Conservation (phyloP, 2,888 invertebrate species). For the Drosophila incognita region DNA sequence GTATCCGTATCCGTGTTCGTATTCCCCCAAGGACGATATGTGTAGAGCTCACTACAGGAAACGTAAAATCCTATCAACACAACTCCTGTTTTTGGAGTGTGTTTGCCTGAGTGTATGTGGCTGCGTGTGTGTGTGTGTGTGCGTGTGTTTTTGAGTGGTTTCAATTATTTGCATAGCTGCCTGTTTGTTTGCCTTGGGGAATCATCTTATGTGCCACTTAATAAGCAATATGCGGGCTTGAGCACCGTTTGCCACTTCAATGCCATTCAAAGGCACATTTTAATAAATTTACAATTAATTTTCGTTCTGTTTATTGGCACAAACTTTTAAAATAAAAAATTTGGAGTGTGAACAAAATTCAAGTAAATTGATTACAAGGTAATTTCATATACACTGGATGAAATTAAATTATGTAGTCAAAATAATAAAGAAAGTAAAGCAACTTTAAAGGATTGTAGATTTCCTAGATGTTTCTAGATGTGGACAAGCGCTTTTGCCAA, state of each 20-base stretch:
- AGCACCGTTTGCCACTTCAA: constrained; percentile 41
- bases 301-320: constrained; percentile 24
- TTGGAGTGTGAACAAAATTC: neutral
- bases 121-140: neutral
- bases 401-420: neutral
- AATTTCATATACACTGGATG: neutral
- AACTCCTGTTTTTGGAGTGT: constrained; percentile 20
- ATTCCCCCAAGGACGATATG: constrained; percentile 32
- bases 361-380: neutral
- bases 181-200: constrained; percentile 31
- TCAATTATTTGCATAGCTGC: constrained; percentile 76
- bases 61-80: constrained; percentile 67
- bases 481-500: neutral
- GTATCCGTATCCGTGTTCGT: constrained; percentile 34
- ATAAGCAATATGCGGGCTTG: constrained; percentile 70
- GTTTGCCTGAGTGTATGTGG: neutral
- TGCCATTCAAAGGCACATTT: constrained; percentile 56
- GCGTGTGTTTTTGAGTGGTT: constrained; percentile 50
- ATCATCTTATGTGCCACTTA: constrained; percentile 71
- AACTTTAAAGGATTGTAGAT: neutral
- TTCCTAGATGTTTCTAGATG: too few species aligned
- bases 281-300: constrained; percentile 74
- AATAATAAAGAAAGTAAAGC: neutral
- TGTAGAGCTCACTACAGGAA: constrained; percentile 28
- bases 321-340: constrained; percentile 11